Base-by-base conservation (phyloP, 2,888 invertebrate genomes). In the Lasioglossum calceatum region DNA sequence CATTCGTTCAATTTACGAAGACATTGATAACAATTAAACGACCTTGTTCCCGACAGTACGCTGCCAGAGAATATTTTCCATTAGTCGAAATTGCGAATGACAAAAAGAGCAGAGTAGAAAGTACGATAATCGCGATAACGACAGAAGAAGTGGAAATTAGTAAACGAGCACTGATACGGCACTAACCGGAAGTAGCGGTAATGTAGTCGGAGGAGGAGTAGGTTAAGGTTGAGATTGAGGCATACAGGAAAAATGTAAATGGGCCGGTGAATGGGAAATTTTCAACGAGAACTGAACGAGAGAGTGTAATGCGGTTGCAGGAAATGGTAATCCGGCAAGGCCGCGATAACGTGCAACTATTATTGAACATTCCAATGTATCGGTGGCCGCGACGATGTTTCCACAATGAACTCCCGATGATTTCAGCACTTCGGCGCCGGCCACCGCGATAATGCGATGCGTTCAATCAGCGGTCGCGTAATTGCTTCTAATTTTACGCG, bases 401-500 rank as follows among this genome's bases (percentile, higher is more conserved):
- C 42, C 19, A 81, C 83, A 77, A 86, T 74, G 77, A 82, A 82
- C 76, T 44, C 47, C 19, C 64, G 90, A 86, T 85, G 84, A 88
- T 85, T 88, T 84, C 82, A 88, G 54, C 86, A 74, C 44, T 50
- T 82, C 14, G 89, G 86, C 90, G 90, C 84, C 89, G 76, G 70
- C 75, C 70, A 27, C 8, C 42, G 54, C 36, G 84, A 89, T 89
- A 89, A 88, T 47, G 58, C n/a, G 47, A 32, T 44, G 61, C 70
- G 79, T 72, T 64, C n/a, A 32, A 54, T 36, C 71, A 36, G 12
- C 54, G 36, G 61, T 50, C 76, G 54, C 67, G 80, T 82, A 89
- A 89, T 88, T 86, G 90, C 58, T 89, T 89, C 88, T 90, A 89
- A 89, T 90, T 89, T 89, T 85, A 86, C 32, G 76, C 86, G 39